Conservation (phyloP, 1,140 invertebrate species). For the Drosophila takahashii region DNA sequence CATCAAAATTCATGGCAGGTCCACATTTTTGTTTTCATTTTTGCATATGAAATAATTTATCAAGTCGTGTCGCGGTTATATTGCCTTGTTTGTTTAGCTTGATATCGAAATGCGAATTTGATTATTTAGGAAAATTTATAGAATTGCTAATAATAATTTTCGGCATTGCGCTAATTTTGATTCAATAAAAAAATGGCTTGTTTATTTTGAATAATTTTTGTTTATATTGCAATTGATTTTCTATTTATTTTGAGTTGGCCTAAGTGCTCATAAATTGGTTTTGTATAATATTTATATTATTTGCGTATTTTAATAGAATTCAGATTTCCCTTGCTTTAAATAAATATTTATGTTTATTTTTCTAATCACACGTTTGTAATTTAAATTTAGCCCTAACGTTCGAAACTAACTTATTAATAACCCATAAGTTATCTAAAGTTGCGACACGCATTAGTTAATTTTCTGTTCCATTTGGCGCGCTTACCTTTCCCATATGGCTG, state of each 20-base stretch:
- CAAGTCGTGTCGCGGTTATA: slow-evolving; percentile 9
- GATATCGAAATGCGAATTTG: slow-evolving; percentile 6
- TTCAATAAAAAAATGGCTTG: neutral
- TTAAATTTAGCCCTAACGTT: neutral
- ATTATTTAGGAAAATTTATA: slow-evolving; percentile 8
- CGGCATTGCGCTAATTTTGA: neutral
- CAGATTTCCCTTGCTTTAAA: too few species aligned
- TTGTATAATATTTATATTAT: too few species aligned
- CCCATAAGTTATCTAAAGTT: neutral
- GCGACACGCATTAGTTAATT: slow-evolving; percentile 36
- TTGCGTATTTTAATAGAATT: too few species aligned
- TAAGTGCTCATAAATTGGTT: too few species aligned
- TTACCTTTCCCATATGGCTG: slow-evolving; percentile 20
- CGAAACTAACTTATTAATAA: slow-evolving; percentile 10
- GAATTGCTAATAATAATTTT: neutral
- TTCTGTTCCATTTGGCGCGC: slow-evolving; percentile 19
- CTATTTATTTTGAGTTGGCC: too few species aligned
- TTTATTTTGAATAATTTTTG: too few species aligned
- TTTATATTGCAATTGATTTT: too few species aligned
- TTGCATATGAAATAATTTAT: slow-evolving; percentile 22
- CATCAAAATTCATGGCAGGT: slow-evolving; percentile 20
- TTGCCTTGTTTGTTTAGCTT: slow-evolving; percentile 3
- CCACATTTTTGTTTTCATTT: slow-evolving; percentile 17
- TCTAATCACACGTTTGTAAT: neutral
- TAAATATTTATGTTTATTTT: neutral